Percentiles rank a stretch among this genome's conserved stretches.
Conservation (phyloP, 2,888 invertebrate genomes). For the Pyrrhosoma nymphula region DNA sequence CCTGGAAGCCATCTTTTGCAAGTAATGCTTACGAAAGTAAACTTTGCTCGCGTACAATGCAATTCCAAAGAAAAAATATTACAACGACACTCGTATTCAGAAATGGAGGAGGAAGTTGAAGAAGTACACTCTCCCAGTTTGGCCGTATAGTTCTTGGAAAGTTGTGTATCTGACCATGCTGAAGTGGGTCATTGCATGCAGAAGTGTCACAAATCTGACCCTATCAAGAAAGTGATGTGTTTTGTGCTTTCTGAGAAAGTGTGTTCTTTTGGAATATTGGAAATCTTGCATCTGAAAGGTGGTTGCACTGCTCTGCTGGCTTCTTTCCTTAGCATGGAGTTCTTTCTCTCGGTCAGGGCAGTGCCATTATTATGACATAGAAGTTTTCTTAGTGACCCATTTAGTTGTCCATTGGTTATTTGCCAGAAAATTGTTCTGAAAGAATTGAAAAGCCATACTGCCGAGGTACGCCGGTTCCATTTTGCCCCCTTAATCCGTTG, state of each 20-base stretch:
- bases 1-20: not conserved
- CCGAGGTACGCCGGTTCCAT: slow-evolving; percentile 25
- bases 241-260: slow-evolving; percentile 36
- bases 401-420: slow-evolving; percentile 37
- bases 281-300: slow-evolving; percentile 1
- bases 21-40: not conserved
- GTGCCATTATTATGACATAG: slow-evolving; percentile 7
- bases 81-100: not conserved
- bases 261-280: slow-evolving; percentile 11
- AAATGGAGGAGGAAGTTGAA: not conserved
- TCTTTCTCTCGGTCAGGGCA: not conserved
- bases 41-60: not conserved
- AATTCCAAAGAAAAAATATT: slow-evolving; percentile 42
- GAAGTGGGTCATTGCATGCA: not conserved
- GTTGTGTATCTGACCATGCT: not conserved
- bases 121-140: too few relatives aligned
- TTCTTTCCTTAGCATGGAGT: not conserved
- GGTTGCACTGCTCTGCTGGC: not conserved
- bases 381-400: slow-evolving; percentile 31
- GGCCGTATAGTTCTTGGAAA: too few relatives aligned
- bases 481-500: slow-evolving; percentile 49
- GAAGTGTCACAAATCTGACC: not conserved
- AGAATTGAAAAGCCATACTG: slow-evolving; percentile 15
- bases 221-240: slow-evolving; percentile 20
- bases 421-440: slow-evolving; percentile 54